Evolutionary conservation across 2,888 invertebrate species (phyloP).

Genomic region (Tachina grossa): DNA sequence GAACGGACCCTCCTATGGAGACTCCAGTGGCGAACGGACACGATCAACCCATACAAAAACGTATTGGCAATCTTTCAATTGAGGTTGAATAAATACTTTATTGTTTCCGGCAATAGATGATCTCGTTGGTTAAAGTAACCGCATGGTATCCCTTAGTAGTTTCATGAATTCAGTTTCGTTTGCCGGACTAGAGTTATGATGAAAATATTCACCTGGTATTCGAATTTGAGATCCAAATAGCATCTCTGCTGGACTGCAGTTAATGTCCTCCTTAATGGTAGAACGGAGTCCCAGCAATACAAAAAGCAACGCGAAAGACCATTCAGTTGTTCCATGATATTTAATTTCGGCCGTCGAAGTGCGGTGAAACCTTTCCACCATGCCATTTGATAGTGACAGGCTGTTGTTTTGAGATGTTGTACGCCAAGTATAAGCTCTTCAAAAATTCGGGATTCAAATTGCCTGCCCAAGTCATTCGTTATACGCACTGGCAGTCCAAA

Average conservation of each 20-base stretch:
- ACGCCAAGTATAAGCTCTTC: too few species aligned
- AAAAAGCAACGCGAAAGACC: neutral
- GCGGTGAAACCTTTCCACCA: too few species aligned
- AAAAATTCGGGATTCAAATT: too few species aligned
- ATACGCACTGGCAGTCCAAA: too few species aligned
- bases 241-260: neutral
- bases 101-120: neutral
- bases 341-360: slow-evolving; percentile 67
- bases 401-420: too few species aligned
- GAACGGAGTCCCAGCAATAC: neutral
- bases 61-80: slow-evolving; percentile 1
- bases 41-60: slow-evolving; percentile 8
- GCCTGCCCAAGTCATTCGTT: too few species aligned
- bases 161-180: slow-evolving; percentile 1
- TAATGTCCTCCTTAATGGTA: neutral
- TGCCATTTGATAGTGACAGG: too few species aligned
- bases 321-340: slow-evolving; percentile 18
- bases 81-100: neutral
- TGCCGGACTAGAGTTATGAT: neutral
- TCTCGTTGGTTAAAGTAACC: neutral
- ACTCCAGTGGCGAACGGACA: neutral
- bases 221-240: neutral
- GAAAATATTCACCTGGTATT: slow-evolving; percentile 9
- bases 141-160: neutral
- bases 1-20: too few species aligned